Evolutionary conservation across 1,140 invertebrate species (phyloP).

Genomic region (Drosophila rufa): DNA sequence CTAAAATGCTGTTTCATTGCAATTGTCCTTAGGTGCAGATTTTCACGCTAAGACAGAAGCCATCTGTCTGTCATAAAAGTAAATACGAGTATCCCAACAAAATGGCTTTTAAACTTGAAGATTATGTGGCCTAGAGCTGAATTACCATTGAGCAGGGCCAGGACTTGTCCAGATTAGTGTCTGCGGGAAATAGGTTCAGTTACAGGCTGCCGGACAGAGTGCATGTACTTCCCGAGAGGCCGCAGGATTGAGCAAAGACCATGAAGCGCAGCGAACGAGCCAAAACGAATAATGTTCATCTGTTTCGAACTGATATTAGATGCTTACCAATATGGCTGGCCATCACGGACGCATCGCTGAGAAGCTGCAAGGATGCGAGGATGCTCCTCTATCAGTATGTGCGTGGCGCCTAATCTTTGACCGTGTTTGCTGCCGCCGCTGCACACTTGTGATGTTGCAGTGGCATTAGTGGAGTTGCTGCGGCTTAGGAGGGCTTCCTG

Average conservation of each 20-base stretch:
- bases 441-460: slow-evolving; percentile 50
- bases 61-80: slow-evolving; percentile 3
- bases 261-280: slow-evolving; percentile 1
- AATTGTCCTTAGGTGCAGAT: background rate
- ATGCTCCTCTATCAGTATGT: background rate
- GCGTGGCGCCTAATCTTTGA: slow-evolving; percentile 48
- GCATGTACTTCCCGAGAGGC: background rate
- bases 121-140: background rate
- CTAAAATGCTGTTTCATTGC: background rate
- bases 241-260: too few species aligned
- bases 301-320: slow-evolving; percentile 39
- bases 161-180: background rate
- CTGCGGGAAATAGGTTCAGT: background rate
- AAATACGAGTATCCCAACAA: background rate
- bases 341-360: slow-evolving; percentile 42
- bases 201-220: background rate
- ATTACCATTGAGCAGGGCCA: background rate
- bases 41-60: background rate
- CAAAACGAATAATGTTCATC: slow-evolving; percentile 36
- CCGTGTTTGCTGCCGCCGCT: slow-evolving; percentile 12
- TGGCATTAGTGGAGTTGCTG: slow-evolving; percentile 73
- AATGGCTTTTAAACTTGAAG: slow-evolving; percentile 1
- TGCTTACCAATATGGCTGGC: slow-evolving; percentile 13
- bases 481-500: slow-evolving; percentile 67
- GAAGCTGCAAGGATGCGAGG: background rate